Percentiles rank a stretch among this genome's conserved stretches.
phyloP scores from a whole-genome alignment of 1,140 invertebrate species.

The Apis cerana region DNA sequence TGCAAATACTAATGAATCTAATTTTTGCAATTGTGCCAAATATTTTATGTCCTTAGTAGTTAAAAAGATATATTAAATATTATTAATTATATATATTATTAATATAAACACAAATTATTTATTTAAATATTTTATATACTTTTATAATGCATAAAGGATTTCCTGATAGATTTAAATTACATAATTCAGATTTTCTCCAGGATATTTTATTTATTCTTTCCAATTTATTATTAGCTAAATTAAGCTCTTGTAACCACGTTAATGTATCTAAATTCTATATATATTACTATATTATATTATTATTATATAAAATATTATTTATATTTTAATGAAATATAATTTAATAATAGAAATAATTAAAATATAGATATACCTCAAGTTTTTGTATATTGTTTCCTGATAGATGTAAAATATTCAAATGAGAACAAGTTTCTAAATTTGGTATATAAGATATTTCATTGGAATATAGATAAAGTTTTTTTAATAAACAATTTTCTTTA shows the following conservation, averaged over 20 bases:
- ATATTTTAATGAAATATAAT: too few relatives aligned
- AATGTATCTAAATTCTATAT: slow-evolving; percentile 37
- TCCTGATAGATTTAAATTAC: slow-evolving; percentile 51
- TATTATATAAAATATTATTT: too few relatives aligned
- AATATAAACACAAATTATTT: background rate
- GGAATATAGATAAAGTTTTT: slow-evolving; percentile 60
- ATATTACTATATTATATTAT: background rate
- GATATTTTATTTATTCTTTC: slow-evolving; percentile 46
- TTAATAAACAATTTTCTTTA: slow-evolving; percentile 35
- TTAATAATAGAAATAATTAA: too few relatives aligned
- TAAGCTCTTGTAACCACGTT: slow-evolving; percentile 39
- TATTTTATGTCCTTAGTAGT: slow-evolving; percentile 47
- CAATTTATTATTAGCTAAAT: slow-evolving; percentile 56
- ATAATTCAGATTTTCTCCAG: slow-evolving; percentile 30
- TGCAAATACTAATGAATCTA: slow-evolving; percentile 51
- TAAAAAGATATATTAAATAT: slow-evolving; percentile 18
- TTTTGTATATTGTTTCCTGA: slow-evolving; percentile 54
- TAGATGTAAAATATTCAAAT: slow-evolving; percentile 41
- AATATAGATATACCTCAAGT: slow-evolving; percentile 30
- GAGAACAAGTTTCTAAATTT: slow-evolving; percentile 32
- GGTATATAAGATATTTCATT: slow-evolving; percentile 57
- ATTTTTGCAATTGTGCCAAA: slow-evolving; percentile 33
- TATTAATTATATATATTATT: background rate
- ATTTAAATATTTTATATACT: slow-evolving; percentile 26
- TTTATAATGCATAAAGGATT: slow-evolving; percentile 47